Percentiles rank a stretch among this genome's conserved stretches.
These are phyloP conservation scores for Ectemnius cavifrons DNA, from an alignment of 2,888 invertebrate genomes.

Conservation along the genomic window DNA sequence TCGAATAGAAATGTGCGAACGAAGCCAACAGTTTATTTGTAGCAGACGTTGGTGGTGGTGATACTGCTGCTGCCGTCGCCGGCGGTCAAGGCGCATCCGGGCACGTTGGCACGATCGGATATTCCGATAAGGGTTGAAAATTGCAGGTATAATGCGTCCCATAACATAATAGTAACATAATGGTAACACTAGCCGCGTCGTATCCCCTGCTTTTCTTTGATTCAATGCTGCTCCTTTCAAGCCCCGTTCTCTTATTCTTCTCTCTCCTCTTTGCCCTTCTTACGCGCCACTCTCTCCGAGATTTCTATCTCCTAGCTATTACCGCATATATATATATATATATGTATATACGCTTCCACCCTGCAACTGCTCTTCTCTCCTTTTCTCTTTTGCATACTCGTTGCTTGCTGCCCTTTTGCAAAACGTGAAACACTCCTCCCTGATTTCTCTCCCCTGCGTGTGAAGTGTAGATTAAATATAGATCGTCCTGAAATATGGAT, in stretches of 20 bases:
- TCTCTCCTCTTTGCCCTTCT: constrained; percentile 29
- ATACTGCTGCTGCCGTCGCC: background rate
- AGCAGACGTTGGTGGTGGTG: background rate
- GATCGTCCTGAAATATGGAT: too few relatives aligned
- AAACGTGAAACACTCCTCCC: too few relatives aligned
- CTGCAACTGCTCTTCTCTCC: background rate
- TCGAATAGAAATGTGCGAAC: too few relatives aligned
- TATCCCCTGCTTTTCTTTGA: constrained; percentile 40
- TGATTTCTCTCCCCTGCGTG: too few relatives aligned
- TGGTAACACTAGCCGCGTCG: constrained; percentile 70
- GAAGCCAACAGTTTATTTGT: background rate
- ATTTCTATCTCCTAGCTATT: constrained; percentile 54
- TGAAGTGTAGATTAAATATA: too few relatives aligned
- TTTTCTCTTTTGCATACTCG: too few relatives aligned
- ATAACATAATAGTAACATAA: constrained; percentile 69
- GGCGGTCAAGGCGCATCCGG: constrained; percentile 15
- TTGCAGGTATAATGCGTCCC: constrained; percentile 74
- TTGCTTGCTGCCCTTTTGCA: too few relatives aligned
- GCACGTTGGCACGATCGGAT: constrained; percentile 65
- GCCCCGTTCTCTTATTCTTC: constrained; percentile 43
- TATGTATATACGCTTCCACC: too few relatives aligned
- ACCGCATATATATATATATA: constrained; percentile 42
- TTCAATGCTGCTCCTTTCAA: constrained; percentile 71
- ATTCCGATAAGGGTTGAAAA: constrained; percentile 70
- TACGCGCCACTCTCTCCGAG: constrained; percentile 39